These are phyloP conservation scores for Pangasius djambal DNA, from an alignment of 2,797 vertebrate species.

Conservation along the genomic window DNA sequence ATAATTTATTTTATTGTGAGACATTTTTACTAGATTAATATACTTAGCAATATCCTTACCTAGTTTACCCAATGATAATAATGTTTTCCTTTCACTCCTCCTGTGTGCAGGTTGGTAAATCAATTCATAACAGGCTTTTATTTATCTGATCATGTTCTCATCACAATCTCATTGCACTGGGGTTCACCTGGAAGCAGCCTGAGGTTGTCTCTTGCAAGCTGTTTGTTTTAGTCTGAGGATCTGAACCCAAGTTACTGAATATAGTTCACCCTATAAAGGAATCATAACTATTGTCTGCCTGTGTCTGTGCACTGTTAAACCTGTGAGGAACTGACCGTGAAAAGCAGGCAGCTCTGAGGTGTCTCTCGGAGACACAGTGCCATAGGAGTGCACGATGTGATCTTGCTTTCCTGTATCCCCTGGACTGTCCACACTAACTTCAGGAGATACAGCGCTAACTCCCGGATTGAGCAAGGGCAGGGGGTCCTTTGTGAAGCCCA, in stretches of 20 bases:
- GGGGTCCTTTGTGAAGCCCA: slow-evolving; percentile 82
- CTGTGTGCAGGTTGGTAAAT: neutral
- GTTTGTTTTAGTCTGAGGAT: neutral
- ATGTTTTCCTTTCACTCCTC: neutral
- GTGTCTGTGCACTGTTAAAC: neutral
- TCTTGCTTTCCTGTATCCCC: slow-evolving; percentile 68
- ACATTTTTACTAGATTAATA: neutral
- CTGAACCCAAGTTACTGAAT: neutral
- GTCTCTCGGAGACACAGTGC: slow-evolving; percentile 67
- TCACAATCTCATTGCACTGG: neutral
- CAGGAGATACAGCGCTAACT: slow-evolving; percentile 62
- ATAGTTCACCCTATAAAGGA: neutral
- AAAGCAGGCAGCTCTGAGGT: slow-evolving; percentile 66
- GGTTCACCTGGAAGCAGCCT: neutral
- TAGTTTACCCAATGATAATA: neutral
- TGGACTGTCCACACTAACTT: slow-evolving; percentile 65
- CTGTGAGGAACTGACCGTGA: slow-evolving; percentile 69
- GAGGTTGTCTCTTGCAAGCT: neutral
- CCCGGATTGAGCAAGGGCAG: slow-evolving; percentile 70
- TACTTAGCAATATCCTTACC: neutral
- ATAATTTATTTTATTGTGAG: too few relatives aligned
- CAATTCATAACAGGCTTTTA: neutral
- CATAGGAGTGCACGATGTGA: slow-evolving; percentile 64
- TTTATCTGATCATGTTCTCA: neutral
- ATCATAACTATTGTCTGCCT: neutral